A percentile compares a stretch with the other conserved stretches of the same genome.
These are phyloP conservation scores for Cotesia glomerata DNA, from an alignment of 1,140 invertebrate genomes.

Conservation along the genomic window DNA sequence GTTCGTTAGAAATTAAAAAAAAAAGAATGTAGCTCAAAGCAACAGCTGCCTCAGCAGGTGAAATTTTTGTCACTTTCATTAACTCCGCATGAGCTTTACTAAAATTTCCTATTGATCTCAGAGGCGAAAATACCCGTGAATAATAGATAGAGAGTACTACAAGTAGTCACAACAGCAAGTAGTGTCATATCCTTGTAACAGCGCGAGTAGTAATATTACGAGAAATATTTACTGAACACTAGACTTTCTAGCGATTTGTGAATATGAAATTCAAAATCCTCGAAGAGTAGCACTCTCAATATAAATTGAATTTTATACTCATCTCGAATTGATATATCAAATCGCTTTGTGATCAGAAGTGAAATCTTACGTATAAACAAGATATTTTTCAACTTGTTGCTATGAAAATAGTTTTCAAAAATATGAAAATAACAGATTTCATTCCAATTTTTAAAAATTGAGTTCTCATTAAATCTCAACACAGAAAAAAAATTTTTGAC, in stretches of 20 bases:
- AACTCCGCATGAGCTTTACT: too few relatives aligned
- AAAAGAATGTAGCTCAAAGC: too few relatives aligned
- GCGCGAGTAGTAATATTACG: background rate
- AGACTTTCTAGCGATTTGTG: background rate
- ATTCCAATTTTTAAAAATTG: too few relatives aligned
- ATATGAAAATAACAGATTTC: too few relatives aligned
- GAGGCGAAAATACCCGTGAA: too few relatives aligned
- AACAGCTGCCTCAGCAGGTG: too few relatives aligned
- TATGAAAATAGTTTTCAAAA: background rate
- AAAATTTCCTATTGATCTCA: too few relatives aligned
- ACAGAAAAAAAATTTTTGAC: too few relatives aligned
- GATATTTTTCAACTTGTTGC: background rate
- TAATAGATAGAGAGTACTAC: too few relatives aligned
- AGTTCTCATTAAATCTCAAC: too few relatives aligned
- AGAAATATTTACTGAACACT: background rate
- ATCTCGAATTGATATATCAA: constrained; percentile 24
- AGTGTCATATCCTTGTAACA: background rate
- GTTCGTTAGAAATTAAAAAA: too few relatives aligned
- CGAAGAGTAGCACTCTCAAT: background rate
- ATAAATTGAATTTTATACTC: constrained; percentile 28
- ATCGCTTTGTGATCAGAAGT: constrained; percentile 18
- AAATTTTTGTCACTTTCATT: too few relatives aligned
- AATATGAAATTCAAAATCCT: constrained; percentile 25
- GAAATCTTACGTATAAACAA: constrained; percentile 16
- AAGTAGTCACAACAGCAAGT: background rate